Evolutionary conservation across 2,113 vertebrate genomes (phyloP), one percentile per base, ranked within the genome.

Genomic region (Alligator sinensis): DNA sequence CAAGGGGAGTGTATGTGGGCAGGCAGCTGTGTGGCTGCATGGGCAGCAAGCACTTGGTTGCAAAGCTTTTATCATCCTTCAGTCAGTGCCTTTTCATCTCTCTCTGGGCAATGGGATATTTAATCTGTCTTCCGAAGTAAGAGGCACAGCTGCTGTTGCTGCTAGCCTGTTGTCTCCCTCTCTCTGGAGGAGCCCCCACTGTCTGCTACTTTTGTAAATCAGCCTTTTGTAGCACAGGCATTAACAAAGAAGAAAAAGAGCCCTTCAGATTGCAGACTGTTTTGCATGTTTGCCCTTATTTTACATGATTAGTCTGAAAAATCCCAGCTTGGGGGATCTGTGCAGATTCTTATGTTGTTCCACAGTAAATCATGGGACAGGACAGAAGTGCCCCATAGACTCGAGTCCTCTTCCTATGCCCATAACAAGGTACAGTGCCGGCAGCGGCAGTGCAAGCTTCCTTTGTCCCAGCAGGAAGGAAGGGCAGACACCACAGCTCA

Each of bases 11-110:
- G 25, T 14, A 58, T 1, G 12, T 19, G 18, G 77, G n/a, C 84
- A 38, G 28, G 4, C 85, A 60, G 60, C 70, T 63, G 72, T 0
- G 1, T 81, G 24, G 16, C 17, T 78, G 63, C 30, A 82, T 74
- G 57, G 90, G 74, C 80, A 74, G 88, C 19, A 82, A 95, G 28
- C 63, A 94, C 75, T 86, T 30, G 89, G 21, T 82, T 84, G 87
- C 77, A 87, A 72, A 94, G 63, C 61, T 93, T 95, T 93, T 68
- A 91, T 25, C 94, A 84, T 79, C 82, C 85, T 91, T 79, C 75
- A 25, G 27, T 16, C 83, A 88, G 88, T 18, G 55, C 59, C 57
- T 80, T 93, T 72, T 90, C 79, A 61, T 84, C 60, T 88, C 89
- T 88, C 91, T 92, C 86, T 55, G 38, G 80, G 86, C 47, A 86